Conservation (phyloP, 2,888 invertebrate genomes). For the Cryptus armator region DNA sequence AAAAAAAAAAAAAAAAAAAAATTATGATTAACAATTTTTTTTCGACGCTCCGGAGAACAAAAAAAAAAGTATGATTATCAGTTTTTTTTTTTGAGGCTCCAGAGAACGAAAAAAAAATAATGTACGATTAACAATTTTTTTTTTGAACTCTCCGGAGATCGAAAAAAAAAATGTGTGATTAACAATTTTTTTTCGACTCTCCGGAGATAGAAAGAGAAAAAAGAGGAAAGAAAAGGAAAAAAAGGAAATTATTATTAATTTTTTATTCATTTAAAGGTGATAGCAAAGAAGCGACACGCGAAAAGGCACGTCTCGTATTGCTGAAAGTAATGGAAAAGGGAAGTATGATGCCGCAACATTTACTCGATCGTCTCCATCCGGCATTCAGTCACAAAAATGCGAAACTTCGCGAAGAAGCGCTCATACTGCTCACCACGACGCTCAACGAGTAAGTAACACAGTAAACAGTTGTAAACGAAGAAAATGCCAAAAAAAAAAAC, state of each 20-base stretch:
- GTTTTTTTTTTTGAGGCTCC: too few relatives aligned
- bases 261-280: constrained; percentile 84
- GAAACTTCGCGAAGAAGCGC: constrained; percentile 95
- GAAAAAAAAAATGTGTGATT: not conserved
- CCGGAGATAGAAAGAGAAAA: not conserved
- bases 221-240: too few relatives aligned
- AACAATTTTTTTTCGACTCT: not conserved
- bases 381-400: constrained; percentile 96
- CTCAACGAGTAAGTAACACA: constrained; percentile 90
- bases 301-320: constrained; percentile 91
- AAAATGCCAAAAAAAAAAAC: not conserved
- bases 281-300: constrained; percentile 89
- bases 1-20: too few relatives aligned
- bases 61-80: too few relatives aligned
- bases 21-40: too few relatives aligned
- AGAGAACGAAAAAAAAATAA: too few relatives aligned
- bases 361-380: constrained; percentile 90
- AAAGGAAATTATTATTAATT: not conserved
- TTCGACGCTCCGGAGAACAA: too few relatives aligned
- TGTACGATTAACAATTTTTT: too few relatives aligned
- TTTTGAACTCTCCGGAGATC: too few relatives aligned
- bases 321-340: constrained; percentile 91
- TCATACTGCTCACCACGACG: constrained; percentile 93
- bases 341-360: constrained; percentile 89
- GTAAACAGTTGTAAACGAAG: not conserved